Evolutionary conservation across 2,113 vertebrate species (phyloP).

Genomic region (Anoura caudifer): DNA sequence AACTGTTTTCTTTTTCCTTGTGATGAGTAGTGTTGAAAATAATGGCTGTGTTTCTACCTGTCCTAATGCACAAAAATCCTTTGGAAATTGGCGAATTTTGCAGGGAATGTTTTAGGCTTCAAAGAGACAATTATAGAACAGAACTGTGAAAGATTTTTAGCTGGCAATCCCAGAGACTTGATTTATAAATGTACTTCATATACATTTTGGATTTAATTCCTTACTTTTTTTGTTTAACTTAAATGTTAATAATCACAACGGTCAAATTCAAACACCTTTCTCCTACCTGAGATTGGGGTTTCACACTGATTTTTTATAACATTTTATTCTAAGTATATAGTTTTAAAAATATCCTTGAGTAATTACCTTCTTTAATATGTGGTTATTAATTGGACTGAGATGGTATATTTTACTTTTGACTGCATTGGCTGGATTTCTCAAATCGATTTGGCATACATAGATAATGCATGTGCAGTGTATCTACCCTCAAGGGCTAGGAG

Average conservation of each 20-base stretch:
- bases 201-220: slow-evolving; percentile 39
- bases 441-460: neutral
- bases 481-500: slow-evolving; percentile 1
- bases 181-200: slow-evolving; percentile 14
- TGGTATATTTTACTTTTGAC: slow-evolving; percentile 13
- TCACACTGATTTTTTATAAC: slow-evolving; percentile 13
- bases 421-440: neutral
- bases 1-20: neutral
- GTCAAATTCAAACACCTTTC: slow-evolving; percentile 5
- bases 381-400: neutral
- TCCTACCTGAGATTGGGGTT: neutral
- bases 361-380: slow-evolving; percentile 1
- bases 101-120: neutral
- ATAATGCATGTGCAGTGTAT: neutral
- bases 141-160: slow-evolving; percentile 35
- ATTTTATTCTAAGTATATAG: slow-evolving; percentile 14
- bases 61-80: neutral
- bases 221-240: slow-evolving; percentile 30
- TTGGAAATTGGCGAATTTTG: slow-evolving; percentile 20
- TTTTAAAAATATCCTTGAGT: slow-evolving; percentile 9
- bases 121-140: slow-evolving; percentile 12
- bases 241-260: neutral
- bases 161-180: neutral
- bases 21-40: slow-evolving; percentile 52
- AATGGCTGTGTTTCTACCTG: slow-evolving; percentile 30